Evolutionary conservation across 2,888 invertebrate species (phyloP), one percentile per base, ranked within the genome.

Genomic region (Micropterix aruncella): DNA sequence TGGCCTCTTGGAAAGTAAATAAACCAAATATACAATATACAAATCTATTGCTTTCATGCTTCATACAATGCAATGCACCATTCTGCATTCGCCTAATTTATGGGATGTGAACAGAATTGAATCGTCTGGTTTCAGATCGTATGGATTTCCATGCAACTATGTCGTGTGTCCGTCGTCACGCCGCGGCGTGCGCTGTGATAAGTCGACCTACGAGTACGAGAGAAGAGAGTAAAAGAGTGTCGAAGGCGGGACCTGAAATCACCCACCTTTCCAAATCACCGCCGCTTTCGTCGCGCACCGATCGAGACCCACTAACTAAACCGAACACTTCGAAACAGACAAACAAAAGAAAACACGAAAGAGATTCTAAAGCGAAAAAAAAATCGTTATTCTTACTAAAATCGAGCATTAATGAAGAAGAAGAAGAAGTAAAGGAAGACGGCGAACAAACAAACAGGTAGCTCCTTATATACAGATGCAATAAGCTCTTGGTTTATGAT

Each of bases 261-360:
- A 27, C 27, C 27, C 27, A 27, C 27, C 27, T 27, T 27, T 27
- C 7, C 7, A 27, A 27, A 27, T 27, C 7, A 27, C 27, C 12
- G 27, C 5, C 27, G 27, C n/a, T 27, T 27, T 12, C 27, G 27
- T 7, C 7, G 27, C 12, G 27, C 27, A 27, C 12, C 5, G 27
- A 27, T 5, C 7, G 5, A 27, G 27, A 12, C 27, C 27, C 27
- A 27, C 27, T 27, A 27, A 12, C 12, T 27, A 27, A 27, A 27
- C 7, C 5, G 27, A 27, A 27, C 7, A 27, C 27, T 27, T 27
- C 7, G 27, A 5, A 27, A 27, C 27, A 27, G 27, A 53, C 47
- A 51, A 48, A 52, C 53, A 47, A 50, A 49, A 48, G 44, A 52
- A n/a, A 46, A 45, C 41, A 49, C 47, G 46, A 42, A 49, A 48